Evolutionary conservation across 1,140 invertebrate genomes (phyloP), one percentile per base, ranked within the genome.

Genomic region (Bicyclus anynana): DNA sequence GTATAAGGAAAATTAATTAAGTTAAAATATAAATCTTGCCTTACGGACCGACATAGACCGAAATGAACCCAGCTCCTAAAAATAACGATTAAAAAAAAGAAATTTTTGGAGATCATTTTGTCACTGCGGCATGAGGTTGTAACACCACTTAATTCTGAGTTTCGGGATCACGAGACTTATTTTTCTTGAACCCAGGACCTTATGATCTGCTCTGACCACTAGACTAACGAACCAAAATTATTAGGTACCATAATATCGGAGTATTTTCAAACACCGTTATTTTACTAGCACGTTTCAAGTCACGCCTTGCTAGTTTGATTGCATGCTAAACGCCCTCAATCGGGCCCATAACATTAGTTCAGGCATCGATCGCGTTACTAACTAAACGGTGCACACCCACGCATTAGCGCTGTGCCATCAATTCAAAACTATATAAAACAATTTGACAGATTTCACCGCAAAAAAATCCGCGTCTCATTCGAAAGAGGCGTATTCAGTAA

Each of bases 401-500:
- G 46, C 42, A 38, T 38, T 56, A 44, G 52, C 29, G 21, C 13
- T 46, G 14, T 20, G 23, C 38, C 55, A 35, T 53, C 47, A 38
- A 52, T 62, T 58, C 44, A 51, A 48, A 44, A 47, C 27, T 42
- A 51, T 17, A 20, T 21, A 37, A 38, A 51, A 53, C 38, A 35
- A 37, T 47, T 56, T 79, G 72, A 79, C 70, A 69, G 46, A 55
- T 59, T 65, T 52, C 16, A 40, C 46, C 54, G 59, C 63, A 74
- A 72, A 72, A 73, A 69, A 53, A 17, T 62, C 47, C n/a, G 44
- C 44, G 44, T 14, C n/a, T 5, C 7, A 47, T 47, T 47, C 72
- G 73, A 74, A 70, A 64, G 65, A 64, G 62, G 60, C 69, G 67
- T 67, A 63, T 63, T 74, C 69, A 67, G 69, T 74, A 71, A 74